A percentile compares a stretch with the other conserved stretches of the same genome.
Conservation (phyloP, 1,140 invertebrate species). For the Glossosoma conforme region DNA sequence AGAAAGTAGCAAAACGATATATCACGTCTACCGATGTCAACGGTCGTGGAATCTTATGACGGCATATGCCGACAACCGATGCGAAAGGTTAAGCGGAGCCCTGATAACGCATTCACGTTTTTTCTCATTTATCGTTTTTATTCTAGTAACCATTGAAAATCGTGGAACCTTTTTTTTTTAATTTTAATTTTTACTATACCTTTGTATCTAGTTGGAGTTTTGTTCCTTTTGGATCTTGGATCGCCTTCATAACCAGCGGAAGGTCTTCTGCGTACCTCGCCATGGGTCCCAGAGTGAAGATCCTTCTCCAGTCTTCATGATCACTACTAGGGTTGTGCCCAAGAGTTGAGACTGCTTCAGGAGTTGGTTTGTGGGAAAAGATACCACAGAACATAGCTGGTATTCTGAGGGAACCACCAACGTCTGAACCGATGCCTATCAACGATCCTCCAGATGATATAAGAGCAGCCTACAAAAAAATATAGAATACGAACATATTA, state of each 20-base stretch:
- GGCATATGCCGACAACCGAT: too few relatives aligned
- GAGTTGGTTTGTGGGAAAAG: slow-evolving; percentile 74
- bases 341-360: slow-evolving; percentile 50
- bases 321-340: slow-evolving; percentile 55
- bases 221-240: slow-evolving; percentile 52
- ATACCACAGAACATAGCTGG: slow-evolving; percentile 83
- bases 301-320: slow-evolving; percentile 50
- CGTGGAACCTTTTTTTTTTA: too few relatives aligned
- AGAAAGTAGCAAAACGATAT: too few relatives aligned
- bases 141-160: too few relatives aligned
- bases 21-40: too few relatives aligned
- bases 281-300: slow-evolving; percentile 73
- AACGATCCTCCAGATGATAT: slow-evolving; percentile 69
- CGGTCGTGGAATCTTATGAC: too few relatives aligned
- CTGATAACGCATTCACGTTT: too few relatives aligned
- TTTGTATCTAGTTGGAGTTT: slow-evolving; percentile 31
- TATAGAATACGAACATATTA: background rate
- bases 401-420: slow-evolving; percentile 76
- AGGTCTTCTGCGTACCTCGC: slow-evolving; percentile 79
- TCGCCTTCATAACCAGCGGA: slow-evolving; percentile 62
- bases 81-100: too few relatives aligned
- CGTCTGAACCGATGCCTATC: slow-evolving; percentile 76
- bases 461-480: slow-evolving; percentile 52
- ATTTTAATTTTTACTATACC: slow-evolving; percentile 3
- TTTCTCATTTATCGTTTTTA: too few relatives aligned